These are phyloP conservation scores for Gymnoscopelus braueri DNA, from an alignment of 2,797 vertebrate species.

Conservation along the genomic window DNA sequence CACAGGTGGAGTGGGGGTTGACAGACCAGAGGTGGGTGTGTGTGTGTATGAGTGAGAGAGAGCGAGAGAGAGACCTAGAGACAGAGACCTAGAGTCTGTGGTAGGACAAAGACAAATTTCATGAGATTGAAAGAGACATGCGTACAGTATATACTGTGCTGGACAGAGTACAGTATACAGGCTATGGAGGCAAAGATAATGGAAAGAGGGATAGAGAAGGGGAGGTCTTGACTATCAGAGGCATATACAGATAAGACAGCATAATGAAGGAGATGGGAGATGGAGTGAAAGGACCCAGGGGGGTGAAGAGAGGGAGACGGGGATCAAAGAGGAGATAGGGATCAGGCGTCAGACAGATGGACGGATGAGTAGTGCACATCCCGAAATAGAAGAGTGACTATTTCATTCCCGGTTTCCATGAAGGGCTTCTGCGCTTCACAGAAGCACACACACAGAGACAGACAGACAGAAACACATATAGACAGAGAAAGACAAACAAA, in stretches of 20 bases:
- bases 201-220: too few species aligned
- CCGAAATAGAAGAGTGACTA: conserved; percentile 50
- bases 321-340: neutral
- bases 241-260: too few species aligned
- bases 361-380: conserved; percentile 6
- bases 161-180: too few species aligned
- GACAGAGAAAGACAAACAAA: neutral
- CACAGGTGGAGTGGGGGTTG: conserved; percentile 38
- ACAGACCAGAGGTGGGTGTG: conserved; percentile 13
- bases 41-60: neutral
- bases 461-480: neutral
- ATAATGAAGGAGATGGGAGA: neutral
- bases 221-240: too few species aligned
- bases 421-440: conserved; percentile 31
- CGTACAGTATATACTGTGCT: too few species aligned
- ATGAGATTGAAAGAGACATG: too few species aligned
- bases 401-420: conserved; percentile 34
- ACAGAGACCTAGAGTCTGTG: conserved; percentile 18
- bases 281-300: conserved; percentile 4
- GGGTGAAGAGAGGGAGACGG: neutral
- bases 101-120: conserved; percentile 21
- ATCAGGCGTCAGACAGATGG: neutral
- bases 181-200: too few species aligned
- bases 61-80: neutral
- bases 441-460: neutral